Evolutionary conservation across 1,140 invertebrate genomes (phyloP).

Genomic region (Drosophila seguyi): DNA sequence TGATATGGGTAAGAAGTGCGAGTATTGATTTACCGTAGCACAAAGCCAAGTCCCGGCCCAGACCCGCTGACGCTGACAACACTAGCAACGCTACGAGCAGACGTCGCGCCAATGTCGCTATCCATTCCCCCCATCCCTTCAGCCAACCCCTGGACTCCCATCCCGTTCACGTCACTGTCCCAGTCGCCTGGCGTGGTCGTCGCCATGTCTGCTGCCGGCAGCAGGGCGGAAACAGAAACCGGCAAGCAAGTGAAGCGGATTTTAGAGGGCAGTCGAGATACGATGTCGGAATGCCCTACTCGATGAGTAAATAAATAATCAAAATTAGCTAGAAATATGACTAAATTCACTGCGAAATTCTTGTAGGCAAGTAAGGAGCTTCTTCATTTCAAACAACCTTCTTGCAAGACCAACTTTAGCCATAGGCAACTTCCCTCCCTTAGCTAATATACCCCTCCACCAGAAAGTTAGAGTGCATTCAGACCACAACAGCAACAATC

Average conservation of each 20-base stretch:
- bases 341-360: background rate
- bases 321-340: background rate
- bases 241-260: constrained; percentile 40
- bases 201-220: constrained; percentile 59
- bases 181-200: constrained; percentile 19
- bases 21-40: constrained; percentile 71
- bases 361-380: background rate
- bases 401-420: background rate
- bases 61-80: constrained; percentile 63
- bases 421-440: no score
- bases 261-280: background rate
- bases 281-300: constrained; percentile 10
- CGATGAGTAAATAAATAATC: background rate
- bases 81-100: constrained; percentile 47
- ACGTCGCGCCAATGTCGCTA: constrained; percentile 56
- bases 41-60: constrained; percentile 45
- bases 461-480: background rate
- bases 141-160: background rate
- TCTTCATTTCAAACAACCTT: background rate
- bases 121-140: background rate
- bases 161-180: constrained; percentile 6
- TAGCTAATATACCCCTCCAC: background rate
- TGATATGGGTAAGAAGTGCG: constrained; percentile 62
- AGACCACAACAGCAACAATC: constrained; percentile 64
- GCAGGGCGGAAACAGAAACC: constrained; percentile 71